Evolutionary conservation across 2,113 vertebrate species (phyloP).

Genomic region (Serinus canaria): DNA sequence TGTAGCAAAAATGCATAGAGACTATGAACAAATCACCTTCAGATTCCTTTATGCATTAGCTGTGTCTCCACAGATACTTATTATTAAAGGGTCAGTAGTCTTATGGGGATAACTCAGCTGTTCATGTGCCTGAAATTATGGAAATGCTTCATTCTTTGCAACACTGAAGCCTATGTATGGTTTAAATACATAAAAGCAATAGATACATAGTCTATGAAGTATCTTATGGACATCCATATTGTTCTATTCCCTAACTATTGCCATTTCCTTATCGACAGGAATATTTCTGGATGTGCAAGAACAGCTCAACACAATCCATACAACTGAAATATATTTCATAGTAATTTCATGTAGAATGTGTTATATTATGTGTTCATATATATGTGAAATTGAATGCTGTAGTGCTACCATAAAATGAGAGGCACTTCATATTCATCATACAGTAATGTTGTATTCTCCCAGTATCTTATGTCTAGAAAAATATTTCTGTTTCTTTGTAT

Average conservation of each 20-base stretch:
- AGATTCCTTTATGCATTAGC: not conserved
- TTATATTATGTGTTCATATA: not conserved
- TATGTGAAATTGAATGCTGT: not conserved
- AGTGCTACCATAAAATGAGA: not conserved
- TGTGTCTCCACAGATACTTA: not conserved
- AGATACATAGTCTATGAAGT: not conserved
- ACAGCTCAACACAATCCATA: not conserved
- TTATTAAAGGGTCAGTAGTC: not conserved
- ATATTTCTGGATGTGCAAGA: not conserved
- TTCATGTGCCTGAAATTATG: not conserved
- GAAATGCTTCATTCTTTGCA: not conserved
- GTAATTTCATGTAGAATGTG: not conserved
- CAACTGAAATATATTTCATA: not conserved
- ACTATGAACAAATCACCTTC: not conserved
- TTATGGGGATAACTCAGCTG: not conserved
- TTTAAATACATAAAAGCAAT: not conserved
- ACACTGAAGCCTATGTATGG: not conserved
- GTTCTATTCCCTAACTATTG: not conserved
- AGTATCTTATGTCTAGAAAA: not conserved
- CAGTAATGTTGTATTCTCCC: not conserved
- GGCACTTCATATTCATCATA: not conserved
- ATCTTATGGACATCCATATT: not conserved
- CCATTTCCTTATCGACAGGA: not conserved
- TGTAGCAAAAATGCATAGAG: not conserved
- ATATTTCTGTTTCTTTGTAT: not conserved